A percentile compares a stretch with the other conserved stretches of the same genome.
Conservation (phyloP, 2,888 invertebrate species). For the Stenotaenia linearis region DNA sequence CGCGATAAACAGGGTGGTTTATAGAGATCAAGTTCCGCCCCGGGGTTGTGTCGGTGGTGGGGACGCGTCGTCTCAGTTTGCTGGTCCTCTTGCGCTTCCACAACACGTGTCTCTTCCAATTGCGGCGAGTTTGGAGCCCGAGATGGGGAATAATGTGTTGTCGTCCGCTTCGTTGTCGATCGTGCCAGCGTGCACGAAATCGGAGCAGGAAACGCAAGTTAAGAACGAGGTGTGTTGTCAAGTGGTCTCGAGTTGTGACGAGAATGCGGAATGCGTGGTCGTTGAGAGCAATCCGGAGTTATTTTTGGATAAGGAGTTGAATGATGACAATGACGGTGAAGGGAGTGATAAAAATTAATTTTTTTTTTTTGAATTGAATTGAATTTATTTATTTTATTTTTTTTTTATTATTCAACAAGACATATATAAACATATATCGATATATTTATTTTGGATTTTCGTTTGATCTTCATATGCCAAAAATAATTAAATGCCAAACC, state of each 20-base stretch:
- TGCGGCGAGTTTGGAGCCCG: neutral
- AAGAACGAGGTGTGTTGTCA: neutral
- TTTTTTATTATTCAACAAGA: too few species aligned
- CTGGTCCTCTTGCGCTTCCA: neutral
- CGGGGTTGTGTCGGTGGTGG: neutral
- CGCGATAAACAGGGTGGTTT: constrained; percentile 36
- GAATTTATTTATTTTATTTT: neutral
- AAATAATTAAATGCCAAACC: constrained; percentile 6
- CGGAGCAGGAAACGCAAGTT: neutral
- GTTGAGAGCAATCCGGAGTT: neutral
- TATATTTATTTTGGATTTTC: neutral
- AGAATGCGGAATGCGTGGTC: neutral
- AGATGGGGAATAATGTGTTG: neutral
- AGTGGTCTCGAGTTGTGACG: neutral
- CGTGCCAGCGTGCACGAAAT: neutral
- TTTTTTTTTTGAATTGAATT: neutral
- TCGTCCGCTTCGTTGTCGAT: neutral
- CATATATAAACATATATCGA: too few species aligned
- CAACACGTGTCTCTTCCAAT: neutral
- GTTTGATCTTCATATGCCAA: neutral
- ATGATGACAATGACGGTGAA: neutral
- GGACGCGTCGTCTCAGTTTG: neutral
- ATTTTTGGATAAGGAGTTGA: neutral
- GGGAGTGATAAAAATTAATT: neutral
- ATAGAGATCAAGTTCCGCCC: constrained; percentile 33